Evolutionary conservation across 2,888 invertebrate species (phyloP), one percentile per base, ranked within the genome.

Genomic region (Oxystoma pomonae): DNA sequence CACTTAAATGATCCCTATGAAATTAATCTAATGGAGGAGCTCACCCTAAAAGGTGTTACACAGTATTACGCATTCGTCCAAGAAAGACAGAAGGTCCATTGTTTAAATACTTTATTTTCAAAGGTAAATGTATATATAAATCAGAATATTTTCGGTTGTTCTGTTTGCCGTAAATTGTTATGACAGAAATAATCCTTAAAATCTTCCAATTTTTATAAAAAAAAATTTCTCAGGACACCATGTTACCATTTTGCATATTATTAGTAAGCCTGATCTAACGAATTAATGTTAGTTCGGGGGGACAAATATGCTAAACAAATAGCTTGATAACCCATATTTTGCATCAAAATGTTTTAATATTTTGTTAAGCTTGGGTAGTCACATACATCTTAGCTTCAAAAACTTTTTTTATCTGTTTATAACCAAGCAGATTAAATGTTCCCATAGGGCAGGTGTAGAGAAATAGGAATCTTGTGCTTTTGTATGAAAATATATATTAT

Each of bases 41-140:
- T 99, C 76, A 99, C 99, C 69, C 83, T 99, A 69, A 98, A 99
- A 81, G 99, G 99, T 80, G 98, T 99, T 71, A 99, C 99, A 75
- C 99, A 99, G 84, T 99, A 98, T 87, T 99, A 99, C 83, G 99
- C 99, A 77, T 99, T 98, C 85, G 99, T 99, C 69, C 98, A 99
- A 83, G 99, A 99, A 84, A 91, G 96, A 79, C 99, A 99, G 83
- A 99, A 99, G 85, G 98, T 99, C 74, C 98, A 99, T 83, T 99
- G 99, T 84, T 87, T 99, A 81, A 99, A 99, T 85, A 99, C 99
- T 76, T 86, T 99, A 75, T 99, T 99, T 86, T 97, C 98, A 72
- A 99, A 99, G 89, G 93, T 92, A 79, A 76, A 70, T 7, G 12
- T 35, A 35, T 3, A 35, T 35, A 35, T 12, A 35, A n/a, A n/a